Conservation (phyloP, 2,797 vertebrate genomes). For the Fratercula arctica region DNA sequence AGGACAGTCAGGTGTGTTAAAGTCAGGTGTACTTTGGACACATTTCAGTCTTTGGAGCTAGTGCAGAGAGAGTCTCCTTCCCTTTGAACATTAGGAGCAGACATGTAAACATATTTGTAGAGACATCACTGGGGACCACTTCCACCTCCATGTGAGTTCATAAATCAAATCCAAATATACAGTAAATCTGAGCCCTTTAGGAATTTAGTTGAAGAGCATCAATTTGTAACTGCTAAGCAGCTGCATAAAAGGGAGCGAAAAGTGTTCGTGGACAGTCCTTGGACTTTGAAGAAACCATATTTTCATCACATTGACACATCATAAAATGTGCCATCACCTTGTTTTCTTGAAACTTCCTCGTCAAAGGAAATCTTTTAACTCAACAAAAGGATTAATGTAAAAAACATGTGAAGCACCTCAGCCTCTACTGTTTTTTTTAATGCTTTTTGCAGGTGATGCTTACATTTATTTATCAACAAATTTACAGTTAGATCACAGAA, state of each 20-base stretch:
- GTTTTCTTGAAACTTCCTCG: neutral
- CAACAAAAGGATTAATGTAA: neutral
- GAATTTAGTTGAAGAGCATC: neutral
- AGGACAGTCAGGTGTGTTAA: neutral
- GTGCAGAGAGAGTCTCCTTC: neutral
- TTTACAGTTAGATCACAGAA: neutral
- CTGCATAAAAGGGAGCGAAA: neutral
- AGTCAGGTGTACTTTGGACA: neutral
- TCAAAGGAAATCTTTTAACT: neutral
- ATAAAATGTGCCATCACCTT: neutral
- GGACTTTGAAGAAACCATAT: neutral
- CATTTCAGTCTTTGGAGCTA: neutral
- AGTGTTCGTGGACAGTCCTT: neutral
- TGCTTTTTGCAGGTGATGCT: neutral
- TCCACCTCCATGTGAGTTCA: neutral
- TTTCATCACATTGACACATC: neutral
- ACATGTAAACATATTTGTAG: neutral
- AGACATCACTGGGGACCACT: neutral
- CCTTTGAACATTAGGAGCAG: neutral
- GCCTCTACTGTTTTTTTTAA: neutral
- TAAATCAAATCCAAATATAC: neutral
- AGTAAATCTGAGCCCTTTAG: neutral
- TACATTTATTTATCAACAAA: neutral
- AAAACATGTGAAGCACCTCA: neutral
- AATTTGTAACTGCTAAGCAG: neutral